Evolutionary conservation across 2,797 vertebrate genomes (phyloP), one percentile per base, ranked within the genome.

Genomic region (Phalloptychus januarius): DNA sequence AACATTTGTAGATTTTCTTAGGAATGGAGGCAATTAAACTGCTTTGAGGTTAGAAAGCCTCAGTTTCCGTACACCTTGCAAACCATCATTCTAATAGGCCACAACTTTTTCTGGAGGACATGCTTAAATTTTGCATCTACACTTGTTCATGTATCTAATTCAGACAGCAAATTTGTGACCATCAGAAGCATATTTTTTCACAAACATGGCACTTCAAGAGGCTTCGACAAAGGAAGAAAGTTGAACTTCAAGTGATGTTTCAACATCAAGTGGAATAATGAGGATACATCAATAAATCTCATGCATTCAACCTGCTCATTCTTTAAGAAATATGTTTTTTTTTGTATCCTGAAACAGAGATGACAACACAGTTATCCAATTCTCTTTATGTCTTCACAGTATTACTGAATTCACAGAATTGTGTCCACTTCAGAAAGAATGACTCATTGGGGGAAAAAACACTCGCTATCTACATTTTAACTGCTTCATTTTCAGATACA

Each of bases 71-170:
- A 90, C 91, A 93, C 83, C 89, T 88, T 71, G 84, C 92, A 92
- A 95, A 94, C 92, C 94, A 94, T 95, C 93, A 92, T 95, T 95
- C 95, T 94, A 95, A 95, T 94, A 90, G 93, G 94, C 88, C 83
- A 90, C 88, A 91, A 90, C 84, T 91, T 95, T 95, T 93, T 90
- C 86, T 74, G 69, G 80, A 89, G 86, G 91, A 91, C 83, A 83
- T 52, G 77, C 87, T 85, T 91, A 92, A 92, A 94, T 93, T 93
- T 92, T 84, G 89, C 87, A 93, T 88, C 91, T 84, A 85, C 83
- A 87, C 87, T 89, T 87, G 82, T 87, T 80, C 89, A 33, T 90
- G 61, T 84, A 80, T 92, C 81, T 89, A 88, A 91, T 88, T 88
- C 84, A 80, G 87, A 92, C 83, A 88, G 80, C 80, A 87, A 89